Evolutionary conservation across 2,888 invertebrate species (phyloP).

Genomic region (Drosophila colorata): DNA sequence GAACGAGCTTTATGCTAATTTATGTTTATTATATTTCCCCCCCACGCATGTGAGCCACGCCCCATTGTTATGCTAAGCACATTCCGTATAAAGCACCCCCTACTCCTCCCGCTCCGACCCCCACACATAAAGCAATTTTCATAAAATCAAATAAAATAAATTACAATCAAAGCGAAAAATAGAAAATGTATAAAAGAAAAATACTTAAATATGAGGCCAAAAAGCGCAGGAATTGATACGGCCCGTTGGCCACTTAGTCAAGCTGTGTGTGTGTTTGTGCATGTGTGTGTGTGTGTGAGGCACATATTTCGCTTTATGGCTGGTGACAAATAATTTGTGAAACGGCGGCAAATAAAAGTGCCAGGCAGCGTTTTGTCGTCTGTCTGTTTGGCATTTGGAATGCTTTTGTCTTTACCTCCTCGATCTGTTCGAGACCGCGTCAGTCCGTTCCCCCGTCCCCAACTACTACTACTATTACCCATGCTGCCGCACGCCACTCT

Average conservation of each 20-base stretch:
- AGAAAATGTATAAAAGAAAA: conserved; percentile 20
- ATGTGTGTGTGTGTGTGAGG: conserved; percentile 30
- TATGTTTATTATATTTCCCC: conserved; percentile 67
- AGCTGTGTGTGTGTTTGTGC: conserved; percentile 10
- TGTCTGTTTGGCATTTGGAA: conserved; percentile 61
- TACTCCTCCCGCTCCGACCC: not conserved
- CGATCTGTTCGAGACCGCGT: conserved; percentile 33
- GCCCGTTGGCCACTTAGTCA: conserved; percentile 74
- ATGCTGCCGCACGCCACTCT: not conserved
- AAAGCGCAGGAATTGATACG: conserved; percentile 74
- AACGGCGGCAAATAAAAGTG: conserved; percentile 79
- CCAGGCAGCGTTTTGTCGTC: conserved; percentile 49
- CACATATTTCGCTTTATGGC: conserved; percentile 72
- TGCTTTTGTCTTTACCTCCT: conserved; percentile 67
- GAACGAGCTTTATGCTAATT: conserved; percentile 70
- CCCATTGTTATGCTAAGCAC: conserved; percentile 36
- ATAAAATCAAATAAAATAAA: conserved; percentile 68
- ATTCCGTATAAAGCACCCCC: conserved; percentile 20
- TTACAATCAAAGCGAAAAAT: conserved; percentile 56
- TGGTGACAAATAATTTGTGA: conserved; percentile 80
- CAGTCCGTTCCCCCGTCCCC: not conserved
- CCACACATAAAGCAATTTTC: conserved; percentile 50
- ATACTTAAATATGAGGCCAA: conserved; percentile 65
- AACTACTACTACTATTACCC: not conserved
- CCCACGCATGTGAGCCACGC: conserved; percentile 41